Percentiles rank a stretch among this genome's conserved stretches.
Evolutionary conservation across 2,113 vertebrate genomes (phyloP).

Genomic region (Spea multiplicata): DNA sequence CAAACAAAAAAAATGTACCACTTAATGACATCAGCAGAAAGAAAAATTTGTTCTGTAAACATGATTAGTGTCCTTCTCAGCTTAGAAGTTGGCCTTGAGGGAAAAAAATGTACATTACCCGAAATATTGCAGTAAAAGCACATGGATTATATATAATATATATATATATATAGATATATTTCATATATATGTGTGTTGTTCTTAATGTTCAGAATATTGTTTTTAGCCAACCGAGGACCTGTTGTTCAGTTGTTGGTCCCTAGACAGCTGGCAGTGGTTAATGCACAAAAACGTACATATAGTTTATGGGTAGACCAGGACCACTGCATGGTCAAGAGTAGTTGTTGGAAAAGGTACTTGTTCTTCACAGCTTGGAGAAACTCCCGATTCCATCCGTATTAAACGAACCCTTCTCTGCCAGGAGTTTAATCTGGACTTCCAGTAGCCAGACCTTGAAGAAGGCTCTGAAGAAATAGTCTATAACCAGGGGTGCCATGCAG

Average conservation of each 20-base stretch:
- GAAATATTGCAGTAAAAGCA: neutral
- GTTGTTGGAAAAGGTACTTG: neutral
- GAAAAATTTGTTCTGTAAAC: constrained; percentile 29
- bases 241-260: neutral
- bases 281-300: neutral
- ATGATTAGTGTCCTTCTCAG: constrained; percentile 30
- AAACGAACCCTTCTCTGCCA: no score
- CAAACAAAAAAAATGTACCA: neutral
- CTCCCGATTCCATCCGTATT: neutral
- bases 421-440: no score
- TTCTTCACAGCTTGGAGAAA: constrained; percentile 25
- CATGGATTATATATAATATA: no score
- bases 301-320: neutral
- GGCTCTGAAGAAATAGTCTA: constrained; percentile 48
- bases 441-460: no score
- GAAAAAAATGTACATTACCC: constrained; percentile 7
- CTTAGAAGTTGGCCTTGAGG: neutral
- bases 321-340: neutral
- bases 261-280: neutral
- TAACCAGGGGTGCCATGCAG: constrained; percentile 97
- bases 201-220: neutral
- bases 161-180: no score
- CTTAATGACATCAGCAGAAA: constrained; percentile 31
- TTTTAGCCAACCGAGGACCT: neutral
- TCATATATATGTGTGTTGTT: no score